These are phyloP conservation scores for Cecidostiba fungosa DNA, from an alignment of 2,888 invertebrate species.

Conservation along the genomic window DNA sequence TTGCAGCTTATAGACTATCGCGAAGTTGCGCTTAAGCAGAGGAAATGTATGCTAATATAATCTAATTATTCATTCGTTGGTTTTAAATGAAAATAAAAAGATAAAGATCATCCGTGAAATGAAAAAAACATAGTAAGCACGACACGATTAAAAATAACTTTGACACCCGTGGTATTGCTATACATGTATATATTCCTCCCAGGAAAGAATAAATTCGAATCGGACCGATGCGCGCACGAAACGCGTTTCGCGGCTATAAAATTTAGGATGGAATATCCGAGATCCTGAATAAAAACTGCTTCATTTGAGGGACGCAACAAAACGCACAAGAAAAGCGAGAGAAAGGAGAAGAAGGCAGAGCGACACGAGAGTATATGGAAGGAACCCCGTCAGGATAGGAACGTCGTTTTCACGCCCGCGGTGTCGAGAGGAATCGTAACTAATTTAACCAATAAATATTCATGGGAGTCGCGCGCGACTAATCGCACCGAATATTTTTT, in stretches of 20 bases:
- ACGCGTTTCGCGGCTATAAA: conserved; percentile 31
- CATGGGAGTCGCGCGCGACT: conserved; percentile 73
- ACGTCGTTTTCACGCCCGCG: conserved; percentile 68
- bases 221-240: too few relatives aligned
- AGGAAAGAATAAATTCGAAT: neutral
- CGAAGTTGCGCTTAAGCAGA: too few relatives aligned
- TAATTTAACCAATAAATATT: conserved; percentile 77
- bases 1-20: too few relatives aligned
- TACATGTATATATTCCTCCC: neutral
- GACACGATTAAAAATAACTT: neutral
- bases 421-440: conserved; percentile 69
- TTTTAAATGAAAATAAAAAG: too few relatives aligned
- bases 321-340: conserved; percentile 31
- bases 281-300: conserved; percentile 58
- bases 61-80: too few relatives aligned
- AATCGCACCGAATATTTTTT: conserved; percentile 63
- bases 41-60: too few relatives aligned
- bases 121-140: neutral
- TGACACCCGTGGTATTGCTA: neutral
- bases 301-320: conserved; percentile 44
- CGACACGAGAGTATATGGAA: conserved; percentile 24
- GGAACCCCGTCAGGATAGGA: conserved; percentile 58
- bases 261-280: conserved; percentile 49
- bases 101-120: neutral
- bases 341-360: conserved; percentile 30